A percentile compares a stretch with the other conserved stretches of the same genome.
phyloP scores from a whole-genome alignment of 2,113 vertebrate species.

The Egretta garzetta region DNA sequence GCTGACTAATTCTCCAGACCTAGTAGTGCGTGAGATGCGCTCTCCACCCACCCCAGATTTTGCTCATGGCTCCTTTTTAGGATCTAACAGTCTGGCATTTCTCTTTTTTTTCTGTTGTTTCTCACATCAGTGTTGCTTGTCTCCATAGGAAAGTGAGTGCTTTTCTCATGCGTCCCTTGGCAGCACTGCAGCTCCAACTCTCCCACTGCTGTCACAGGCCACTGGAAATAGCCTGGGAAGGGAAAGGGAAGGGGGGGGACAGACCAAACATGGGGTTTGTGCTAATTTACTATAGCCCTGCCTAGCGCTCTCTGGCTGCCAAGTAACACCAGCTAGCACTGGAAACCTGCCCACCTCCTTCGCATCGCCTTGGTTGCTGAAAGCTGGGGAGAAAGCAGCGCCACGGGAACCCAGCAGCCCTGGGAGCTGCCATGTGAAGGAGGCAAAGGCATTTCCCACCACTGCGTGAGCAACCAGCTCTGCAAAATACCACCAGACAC shows the following conservation, averaged over 20 bases:
- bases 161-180: neutral
- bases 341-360: slow-evolving; percentile 17
- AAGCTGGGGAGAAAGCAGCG: neutral
- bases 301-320: neutral
- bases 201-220: neutral
- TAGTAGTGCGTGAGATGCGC: neutral
- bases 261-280: neutral
- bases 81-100: neutral
- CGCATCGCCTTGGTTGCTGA: neutral
- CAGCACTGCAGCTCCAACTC: neutral
- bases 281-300: neutral
- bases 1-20: neutral
- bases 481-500: neutral
- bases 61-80: slow-evolving; percentile 38
- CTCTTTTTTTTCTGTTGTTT: neutral
- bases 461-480: neutral
- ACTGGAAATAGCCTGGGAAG: neutral
- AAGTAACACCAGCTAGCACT: neutral
- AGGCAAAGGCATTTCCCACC: neutral
- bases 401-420: neutral
- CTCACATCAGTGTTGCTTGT: neutral
- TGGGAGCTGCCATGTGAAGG: neutral
- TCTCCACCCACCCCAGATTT: neutral
- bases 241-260: neutral
- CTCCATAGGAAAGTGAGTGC: neutral